Evolutionary conservation across 2,797 vertebrate genomes (phyloP).

Genomic region (Catostomus latipinnis): DNA sequence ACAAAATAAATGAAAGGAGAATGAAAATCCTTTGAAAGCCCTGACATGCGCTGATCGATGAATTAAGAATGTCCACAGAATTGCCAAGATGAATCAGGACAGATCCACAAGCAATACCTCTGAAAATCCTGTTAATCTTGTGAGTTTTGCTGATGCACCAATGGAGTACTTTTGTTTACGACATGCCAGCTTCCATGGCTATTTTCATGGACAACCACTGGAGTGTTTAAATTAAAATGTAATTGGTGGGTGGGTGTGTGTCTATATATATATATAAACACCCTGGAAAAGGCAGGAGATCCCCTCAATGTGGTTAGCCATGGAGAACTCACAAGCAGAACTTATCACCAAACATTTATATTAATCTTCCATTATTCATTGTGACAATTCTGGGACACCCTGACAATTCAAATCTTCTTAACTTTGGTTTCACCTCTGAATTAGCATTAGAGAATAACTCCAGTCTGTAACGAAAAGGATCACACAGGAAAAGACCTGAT

Average conservation of each 20-base stretch:
- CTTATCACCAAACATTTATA: slow-evolving; percentile 8
- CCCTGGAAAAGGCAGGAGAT: not conserved
- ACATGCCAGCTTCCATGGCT: no score
- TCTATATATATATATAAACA: not conserved
- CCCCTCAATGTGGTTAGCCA: not conserved
- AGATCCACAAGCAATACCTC: slow-evolving; percentile 26
- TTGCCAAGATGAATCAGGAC: not conserved
- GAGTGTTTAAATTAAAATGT: not conserved
- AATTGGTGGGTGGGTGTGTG: not conserved
- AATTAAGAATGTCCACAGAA: not conserved
- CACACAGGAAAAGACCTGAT: not conserved
- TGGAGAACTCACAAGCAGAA: slow-evolving; percentile 1
- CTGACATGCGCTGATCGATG: not conserved
- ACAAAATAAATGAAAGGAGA: not conserved
- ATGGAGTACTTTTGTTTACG: not conserved
- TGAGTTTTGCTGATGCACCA: slow-evolving; percentile 16
- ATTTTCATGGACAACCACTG: no score
- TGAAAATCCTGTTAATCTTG: slow-evolving; percentile 25
- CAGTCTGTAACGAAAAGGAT: not conserved
- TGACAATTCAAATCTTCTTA: not conserved
- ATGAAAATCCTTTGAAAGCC: not conserved
- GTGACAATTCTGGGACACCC: slow-evolving; percentile 25
- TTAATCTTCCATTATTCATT: not conserved
- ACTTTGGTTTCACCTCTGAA: not conserved
- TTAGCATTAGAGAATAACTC: not conserved